Evolutionary conservation across 2,888 invertebrate species (phyloP), one percentile per base, ranked within the genome.

Genomic region (Drosophila anceps): DNA sequence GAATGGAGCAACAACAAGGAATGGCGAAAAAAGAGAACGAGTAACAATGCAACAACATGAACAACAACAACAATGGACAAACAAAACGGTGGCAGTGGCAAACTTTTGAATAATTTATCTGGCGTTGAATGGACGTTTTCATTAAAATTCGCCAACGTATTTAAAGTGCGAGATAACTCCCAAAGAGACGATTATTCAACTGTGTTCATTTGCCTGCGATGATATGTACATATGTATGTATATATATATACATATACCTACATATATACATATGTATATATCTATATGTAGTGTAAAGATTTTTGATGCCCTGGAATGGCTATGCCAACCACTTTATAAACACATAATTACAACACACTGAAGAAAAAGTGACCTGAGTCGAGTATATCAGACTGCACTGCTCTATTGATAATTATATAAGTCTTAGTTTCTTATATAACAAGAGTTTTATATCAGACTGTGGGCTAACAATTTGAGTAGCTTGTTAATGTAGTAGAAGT

Each of bases 101-200:
- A 86, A 84, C 86, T 88, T 88, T 86, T 86, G 84, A 86, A 86
- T 86, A 84, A 86, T 86, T 86, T 86, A 86, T 86, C 82, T 76
- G 69, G 76, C 82, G 86, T 74, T 86, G 86, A 86, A 86, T 86
- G 86, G 84, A 88, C 84, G 76, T 82, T 88, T 86, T 86, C 88
- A 86, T 86, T 86, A 86, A 86, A 86, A 86, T 86, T 82, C 82
- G 79, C 84, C 86, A 86, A 82, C 84, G 81, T 79, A 81, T 86
- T 86, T 86, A 86, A 84, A 88, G 84, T 79, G 79, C 79, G 75
- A 84, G 86, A 86, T 86, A 86, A 86, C 84, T 88, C 88, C 84
- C 86, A 79, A 79, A 84, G 85, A 81, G 84, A 72, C 86, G 88
- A 86, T 88, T 84, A 88, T 88, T 86, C 88, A 86, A 88, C 75